These are phyloP conservation scores for Mesembrinibis cayennensis DNA, from an alignment of 2,113 vertebrate genomes.

Conservation along the genomic window DNA sequence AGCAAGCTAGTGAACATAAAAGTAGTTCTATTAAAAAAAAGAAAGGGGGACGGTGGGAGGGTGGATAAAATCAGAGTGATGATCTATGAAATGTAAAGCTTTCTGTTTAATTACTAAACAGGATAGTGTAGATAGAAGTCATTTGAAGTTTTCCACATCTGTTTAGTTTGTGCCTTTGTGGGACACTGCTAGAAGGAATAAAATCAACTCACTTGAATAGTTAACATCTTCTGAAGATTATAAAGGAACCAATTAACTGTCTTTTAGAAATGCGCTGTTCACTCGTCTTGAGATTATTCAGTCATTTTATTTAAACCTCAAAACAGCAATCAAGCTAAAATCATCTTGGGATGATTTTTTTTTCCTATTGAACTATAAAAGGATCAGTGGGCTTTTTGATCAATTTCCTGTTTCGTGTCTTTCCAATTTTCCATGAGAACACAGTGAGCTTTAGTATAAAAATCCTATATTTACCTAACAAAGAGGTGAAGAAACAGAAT, in stretches of 20 bases:
- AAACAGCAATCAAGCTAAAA: not conserved
- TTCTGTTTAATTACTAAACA: not conserved
- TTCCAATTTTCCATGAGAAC: not conserved
- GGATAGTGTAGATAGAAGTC: fast-evolving
- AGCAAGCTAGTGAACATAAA: not conserved
- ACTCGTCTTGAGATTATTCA: not conserved
- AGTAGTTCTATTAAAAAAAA: not conserved
- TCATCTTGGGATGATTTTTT: not conserved
- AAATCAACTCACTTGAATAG: not conserved
- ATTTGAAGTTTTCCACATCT: not conserved
- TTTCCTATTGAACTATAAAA: not conserved
- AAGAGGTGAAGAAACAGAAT: not conserved
- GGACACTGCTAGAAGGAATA: not conserved
- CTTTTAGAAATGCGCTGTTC: not conserved
- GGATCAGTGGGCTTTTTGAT: not conserved
- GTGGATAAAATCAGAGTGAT: not conserved
- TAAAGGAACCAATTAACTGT: not conserved
- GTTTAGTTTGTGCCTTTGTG: not conserved
- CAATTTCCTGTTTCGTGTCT: not conserved
- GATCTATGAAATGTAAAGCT: not conserved
- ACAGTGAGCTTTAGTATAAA: not conserved
- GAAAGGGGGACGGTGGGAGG: fast-evolving
- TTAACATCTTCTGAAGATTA: not conserved
- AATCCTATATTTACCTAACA: not conserved
- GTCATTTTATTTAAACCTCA: not conserved